These are phyloP conservation scores for Astur gentilis DNA, from an alignment of 2,113 vertebrate species.

Conservation along the genomic window DNA sequence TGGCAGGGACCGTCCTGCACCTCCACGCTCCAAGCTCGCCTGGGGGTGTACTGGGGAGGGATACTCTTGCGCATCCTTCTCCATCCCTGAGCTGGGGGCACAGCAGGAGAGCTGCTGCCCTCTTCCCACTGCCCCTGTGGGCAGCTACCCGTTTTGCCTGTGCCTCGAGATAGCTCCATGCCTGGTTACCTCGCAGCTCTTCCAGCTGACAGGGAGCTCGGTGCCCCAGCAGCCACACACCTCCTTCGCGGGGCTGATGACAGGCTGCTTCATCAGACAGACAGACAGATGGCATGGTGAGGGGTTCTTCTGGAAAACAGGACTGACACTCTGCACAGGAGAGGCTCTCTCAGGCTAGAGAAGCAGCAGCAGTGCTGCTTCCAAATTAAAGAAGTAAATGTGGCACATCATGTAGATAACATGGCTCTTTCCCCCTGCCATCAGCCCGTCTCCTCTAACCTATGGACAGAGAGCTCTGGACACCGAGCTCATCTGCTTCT, in stretches of 20 bases:
- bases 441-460: not conserved
- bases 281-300: not conserved
- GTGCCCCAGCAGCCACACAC: not conserved
- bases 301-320: not conserved
- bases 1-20: not conserved
- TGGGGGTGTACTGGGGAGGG: not conserved
- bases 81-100: not conserved
- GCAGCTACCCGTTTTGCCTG: not conserved
- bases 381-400: not conserved
- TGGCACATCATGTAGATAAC: accelerated
- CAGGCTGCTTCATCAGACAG: not conserved
- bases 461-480: not conserved
- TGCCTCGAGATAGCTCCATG: not conserved
- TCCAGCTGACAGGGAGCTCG: not conserved
- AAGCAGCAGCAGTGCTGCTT: not conserved
- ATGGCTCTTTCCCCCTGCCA: not conserved
- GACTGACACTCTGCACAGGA: not conserved
- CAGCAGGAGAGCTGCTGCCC: not conserved
- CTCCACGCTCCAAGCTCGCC: no score
- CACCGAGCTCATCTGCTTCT: not conserved
- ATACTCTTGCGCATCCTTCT: not conserved
- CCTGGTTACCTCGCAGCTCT: not conserved
- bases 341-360: not conserved
- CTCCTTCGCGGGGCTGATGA: not conserved
- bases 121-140: not conserved